Conservation (phyloP, 30 jellyfish, hydroid and myxozoan genomes). For the Mastigias papua region DNA sequence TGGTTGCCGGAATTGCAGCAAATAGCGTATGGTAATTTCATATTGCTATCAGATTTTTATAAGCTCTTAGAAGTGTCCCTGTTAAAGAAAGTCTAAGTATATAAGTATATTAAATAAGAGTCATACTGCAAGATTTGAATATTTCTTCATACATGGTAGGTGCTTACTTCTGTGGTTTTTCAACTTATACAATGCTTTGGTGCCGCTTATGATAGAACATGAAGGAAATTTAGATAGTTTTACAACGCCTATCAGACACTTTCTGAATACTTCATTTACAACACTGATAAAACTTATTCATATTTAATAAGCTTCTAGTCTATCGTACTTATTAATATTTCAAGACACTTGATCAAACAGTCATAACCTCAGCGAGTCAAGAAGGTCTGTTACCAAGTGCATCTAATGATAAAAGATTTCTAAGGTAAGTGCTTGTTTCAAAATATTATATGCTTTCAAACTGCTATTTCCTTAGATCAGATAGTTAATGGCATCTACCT, state of each 20-base stretch:
- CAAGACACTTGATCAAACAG: background rate
- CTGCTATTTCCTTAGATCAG: background rate
- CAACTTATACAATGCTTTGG: background rate
- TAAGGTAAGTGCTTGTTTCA: background rate
- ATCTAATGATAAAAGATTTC: background rate
- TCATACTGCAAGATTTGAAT: too few species aligned
- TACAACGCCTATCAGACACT: background rate
- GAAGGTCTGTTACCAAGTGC: background rate
- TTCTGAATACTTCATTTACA: background rate
- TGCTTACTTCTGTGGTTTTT: too few species aligned
- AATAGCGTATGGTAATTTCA: too few species aligned
- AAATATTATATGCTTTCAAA: background rate
- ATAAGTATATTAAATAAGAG: too few species aligned
- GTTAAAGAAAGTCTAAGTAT: too few species aligned
- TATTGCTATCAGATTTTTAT: too few species aligned
- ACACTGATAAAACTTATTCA: background rate
- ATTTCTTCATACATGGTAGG: too few species aligned
- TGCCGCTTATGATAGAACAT: background rate
- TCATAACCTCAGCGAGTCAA: background rate
- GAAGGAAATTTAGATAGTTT: background rate
- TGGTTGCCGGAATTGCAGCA: too few species aligned
- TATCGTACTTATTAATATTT: background rate
- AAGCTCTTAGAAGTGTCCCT: too few species aligned
- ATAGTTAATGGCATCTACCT: too few species aligned
- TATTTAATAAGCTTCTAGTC: background rate